A percentile compares a stretch with the other conserved stretches of the same genome.
Evolutionary conservation across 2,888 invertebrate species (phyloP).

Genomic region (Brenthis daphne): DNA sequence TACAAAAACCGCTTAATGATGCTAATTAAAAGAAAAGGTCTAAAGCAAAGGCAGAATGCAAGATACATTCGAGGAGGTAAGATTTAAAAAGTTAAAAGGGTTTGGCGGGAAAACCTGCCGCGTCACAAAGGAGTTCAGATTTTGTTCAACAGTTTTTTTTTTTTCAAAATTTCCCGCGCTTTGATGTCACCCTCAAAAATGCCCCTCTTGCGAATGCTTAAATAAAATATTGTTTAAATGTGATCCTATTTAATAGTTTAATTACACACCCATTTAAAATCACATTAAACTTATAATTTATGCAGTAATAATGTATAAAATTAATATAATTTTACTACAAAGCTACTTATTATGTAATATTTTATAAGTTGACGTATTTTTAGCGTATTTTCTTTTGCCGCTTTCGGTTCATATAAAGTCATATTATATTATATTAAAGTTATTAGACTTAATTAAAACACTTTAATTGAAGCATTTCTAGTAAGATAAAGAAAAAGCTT

Average conservation of each 20-base stretch:
- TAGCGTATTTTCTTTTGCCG: too few relatives aligned
- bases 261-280: conserved; percentile 15
- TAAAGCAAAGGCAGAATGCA: conserved; percentile 29
- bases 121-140: conserved; percentile 53
- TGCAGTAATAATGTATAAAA: conserved; percentile 2
- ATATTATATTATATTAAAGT: too few relatives aligned
- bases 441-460: too few relatives aligned
- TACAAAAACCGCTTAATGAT: conserved; percentile 19
- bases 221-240: conserved; percentile 38
- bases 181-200: conserved; percentile 51
- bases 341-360: too few relatives aligned
- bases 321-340: background rate
- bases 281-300: conserved; percentile 5
- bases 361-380: too few relatives aligned
- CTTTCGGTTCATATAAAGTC: too few relatives aligned
- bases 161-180: conserved; percentile 54
- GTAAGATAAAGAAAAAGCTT: too few relatives aligned
- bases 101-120: conserved; percentile 45
- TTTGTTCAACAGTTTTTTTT: conserved; percentile 51
- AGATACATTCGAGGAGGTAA: conserved; percentile 39
- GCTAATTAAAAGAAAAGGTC: conserved; percentile 26
- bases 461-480: too few relatives aligned
- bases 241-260: conserved; percentile 30
- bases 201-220: conserved; percentile 29
- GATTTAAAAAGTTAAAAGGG: conserved; percentile 38